Evolutionary conservation across 2,113 vertebrate species (phyloP).

Genomic region (Enhydra lutris): DNA sequence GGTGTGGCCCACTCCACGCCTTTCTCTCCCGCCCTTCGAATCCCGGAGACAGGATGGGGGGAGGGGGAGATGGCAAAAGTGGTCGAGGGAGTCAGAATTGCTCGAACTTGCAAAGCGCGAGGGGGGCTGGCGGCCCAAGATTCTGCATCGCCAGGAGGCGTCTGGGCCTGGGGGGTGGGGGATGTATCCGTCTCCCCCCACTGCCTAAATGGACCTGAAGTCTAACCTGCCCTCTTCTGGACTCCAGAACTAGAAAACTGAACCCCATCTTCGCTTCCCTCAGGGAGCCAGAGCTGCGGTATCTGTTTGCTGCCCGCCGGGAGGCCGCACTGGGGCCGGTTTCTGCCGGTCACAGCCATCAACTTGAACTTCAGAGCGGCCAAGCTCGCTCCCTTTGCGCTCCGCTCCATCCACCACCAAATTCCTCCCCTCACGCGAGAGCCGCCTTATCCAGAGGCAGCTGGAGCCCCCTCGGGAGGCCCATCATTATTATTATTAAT

Average conservation of each 20-base stretch:
- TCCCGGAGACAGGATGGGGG: not conserved
- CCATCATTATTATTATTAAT: conserved; percentile 73
- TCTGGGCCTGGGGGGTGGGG: not conserved
- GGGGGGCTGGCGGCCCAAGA: not conserved
- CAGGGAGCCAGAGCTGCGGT: not conserved
- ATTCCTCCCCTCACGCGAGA: not conserved
- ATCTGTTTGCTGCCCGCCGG: not conserved
- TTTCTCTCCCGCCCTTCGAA: not conserved
- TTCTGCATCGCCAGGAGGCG: rapidly evolving
- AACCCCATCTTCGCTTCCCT: not conserved
- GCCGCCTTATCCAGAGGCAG: conserved; percentile 67
- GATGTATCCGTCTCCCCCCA: rapidly evolving
- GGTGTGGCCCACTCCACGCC: not conserved
- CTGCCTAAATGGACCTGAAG: not conserved
- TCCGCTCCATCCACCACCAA: not conserved
- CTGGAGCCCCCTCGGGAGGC: conserved; percentile 63
- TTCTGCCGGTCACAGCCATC: conserved; percentile 61
- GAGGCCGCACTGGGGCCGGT: not conserved
- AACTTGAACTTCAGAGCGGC: conserved; percentile 87
- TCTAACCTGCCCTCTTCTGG: not conserved
- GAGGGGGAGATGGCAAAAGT: not conserved
- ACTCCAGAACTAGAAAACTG: not conserved
- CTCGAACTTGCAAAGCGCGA: not conserved
- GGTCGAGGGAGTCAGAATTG: not conserved
- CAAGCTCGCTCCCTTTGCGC: not conserved